Evolutionary conservation across 2,113 vertebrate species (phyloP).

Genomic region (Egretta garzetta): DNA sequence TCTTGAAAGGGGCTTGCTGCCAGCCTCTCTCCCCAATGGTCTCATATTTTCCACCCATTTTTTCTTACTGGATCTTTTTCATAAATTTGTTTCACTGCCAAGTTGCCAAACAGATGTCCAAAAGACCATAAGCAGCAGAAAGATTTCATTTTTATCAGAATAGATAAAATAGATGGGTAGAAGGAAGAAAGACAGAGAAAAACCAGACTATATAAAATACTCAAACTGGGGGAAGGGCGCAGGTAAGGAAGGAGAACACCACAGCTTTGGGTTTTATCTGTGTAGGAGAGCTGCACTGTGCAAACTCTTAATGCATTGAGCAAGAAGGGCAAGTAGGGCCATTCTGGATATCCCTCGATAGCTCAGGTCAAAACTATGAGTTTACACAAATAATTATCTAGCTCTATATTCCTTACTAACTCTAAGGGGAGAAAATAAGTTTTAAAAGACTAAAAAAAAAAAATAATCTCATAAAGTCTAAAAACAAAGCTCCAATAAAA

Average conservation of each 20-base stretch:
- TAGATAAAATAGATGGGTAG: background rate
- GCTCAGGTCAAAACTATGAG: background rate
- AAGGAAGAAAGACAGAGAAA: background rate
- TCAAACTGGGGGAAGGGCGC: background rate
- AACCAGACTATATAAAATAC: background rate
- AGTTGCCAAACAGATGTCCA: background rate
- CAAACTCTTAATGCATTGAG: background rate
- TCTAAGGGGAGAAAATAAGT: background rate
- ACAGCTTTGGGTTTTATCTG: background rate
- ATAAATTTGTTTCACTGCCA: background rate
- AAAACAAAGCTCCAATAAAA: constrained; percentile 39
- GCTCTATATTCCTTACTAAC: background rate
- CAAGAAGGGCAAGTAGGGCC: background rate
- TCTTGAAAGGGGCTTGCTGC: background rate
- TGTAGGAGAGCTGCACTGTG: background rate
- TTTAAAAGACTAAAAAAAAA: background rate
- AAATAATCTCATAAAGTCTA: background rate
- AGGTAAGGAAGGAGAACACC: background rate
- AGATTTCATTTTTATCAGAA: background rate
- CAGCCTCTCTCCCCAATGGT: background rate
- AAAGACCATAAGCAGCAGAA: background rate
- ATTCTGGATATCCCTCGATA: background rate
- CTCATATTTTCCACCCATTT: background rate
- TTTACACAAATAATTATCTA: background rate
- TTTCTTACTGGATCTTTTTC: background rate